phyloP scores from a whole-genome alignment of 2,888 invertebrate genomes.

The Acrocera orbiculus region DNA sequence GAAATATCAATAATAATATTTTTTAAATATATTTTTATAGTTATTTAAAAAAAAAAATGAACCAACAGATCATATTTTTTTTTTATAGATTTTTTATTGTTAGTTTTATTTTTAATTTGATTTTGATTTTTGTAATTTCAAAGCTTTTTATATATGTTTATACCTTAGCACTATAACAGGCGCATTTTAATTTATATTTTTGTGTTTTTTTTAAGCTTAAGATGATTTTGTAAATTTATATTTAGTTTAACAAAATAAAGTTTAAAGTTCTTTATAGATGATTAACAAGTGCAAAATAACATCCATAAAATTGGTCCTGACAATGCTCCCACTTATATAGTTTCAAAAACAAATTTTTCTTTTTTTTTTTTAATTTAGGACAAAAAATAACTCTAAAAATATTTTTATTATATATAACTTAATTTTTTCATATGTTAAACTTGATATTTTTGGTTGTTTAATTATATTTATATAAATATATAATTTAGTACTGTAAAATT shows the following conservation, averaged over 20 bases:
- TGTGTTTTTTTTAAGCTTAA: background rate
- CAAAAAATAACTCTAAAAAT: background rate
- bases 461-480: slow-evolving; percentile 1
- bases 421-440: slow-evolving; percentile 26
- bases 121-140: too few relatives aligned
- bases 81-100: too few relatives aligned
- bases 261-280: too few relatives aligned
- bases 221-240: background rate
- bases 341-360: slow-evolving; percentile 1
- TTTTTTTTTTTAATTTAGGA: slow-evolving; percentile 1
- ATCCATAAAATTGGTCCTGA: too few relatives aligned
- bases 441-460: slow-evolving; percentile 31
- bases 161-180: slow-evolving; percentile 7
- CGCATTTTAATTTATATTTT: slow-evolving; percentile 1
- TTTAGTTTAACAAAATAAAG: background rate
- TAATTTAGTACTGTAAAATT: too few relatives aligned
- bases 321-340: slow-evolving; percentile 3
- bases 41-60: too few relatives aligned
- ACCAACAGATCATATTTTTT: too few relatives aligned
- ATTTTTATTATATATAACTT: background rate
- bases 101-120: too few relatives aligned
- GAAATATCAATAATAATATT: too few relatives aligned
- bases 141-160: too few relatives aligned
- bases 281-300: slow-evolving; percentile 4
- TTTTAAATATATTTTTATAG: too few relatives aligned